Conservation (phyloP, 1,140 invertebrate species). For the Lepidurus packardi region DNA sequence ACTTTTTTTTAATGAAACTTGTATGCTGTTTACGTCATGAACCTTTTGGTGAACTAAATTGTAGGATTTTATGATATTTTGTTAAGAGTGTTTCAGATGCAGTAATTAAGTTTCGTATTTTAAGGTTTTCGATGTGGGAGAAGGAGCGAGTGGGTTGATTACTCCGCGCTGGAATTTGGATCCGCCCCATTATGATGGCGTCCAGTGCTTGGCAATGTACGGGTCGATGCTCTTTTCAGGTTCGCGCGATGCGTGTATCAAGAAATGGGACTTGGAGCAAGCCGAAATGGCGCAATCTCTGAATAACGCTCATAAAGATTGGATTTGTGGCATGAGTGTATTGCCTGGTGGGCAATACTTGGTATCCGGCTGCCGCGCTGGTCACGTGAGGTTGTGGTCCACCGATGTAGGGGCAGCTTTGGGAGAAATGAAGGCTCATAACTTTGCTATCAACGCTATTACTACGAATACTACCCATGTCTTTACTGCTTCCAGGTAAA, state of each 20-base stretch:
- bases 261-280: slow-evolving; percentile 72
- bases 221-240: slow-evolving; percentile 70
- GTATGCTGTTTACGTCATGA: neutral
- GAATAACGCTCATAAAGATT: slow-evolving; percentile 83
- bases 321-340: slow-evolving; percentile 72
- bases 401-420: slow-evolving; percentile 56
- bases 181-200: slow-evolving; percentile 87
- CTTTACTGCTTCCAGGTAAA: slow-evolving; percentile 68
- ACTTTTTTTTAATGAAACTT: neutral
- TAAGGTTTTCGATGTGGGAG: slow-evolving; percentile 10
- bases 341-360: slow-evolving; percentile 56
- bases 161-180: slow-evolving; percentile 56
- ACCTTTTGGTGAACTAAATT: too few relatives aligned
- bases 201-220: slow-evolving; percentile 66
- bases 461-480: slow-evolving; percentile 63
- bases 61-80: too few relatives aligned
- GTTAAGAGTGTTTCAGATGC: neutral
- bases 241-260: slow-evolving; percentile 79
- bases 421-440: slow-evolving; percentile 67
- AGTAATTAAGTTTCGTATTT: neutral
- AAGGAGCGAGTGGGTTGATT: slow-evolving; percentile 7
- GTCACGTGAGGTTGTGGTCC: slow-evolving; percentile 66
- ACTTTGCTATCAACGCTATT: slow-evolving; percentile 67
- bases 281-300: slow-evolving; percentile 67
- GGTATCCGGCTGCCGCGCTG: slow-evolving; percentile 70